Evolutionary conservation across 2,888 invertebrate species (phyloP).

Genomic region (Drosophila mimica): DNA sequence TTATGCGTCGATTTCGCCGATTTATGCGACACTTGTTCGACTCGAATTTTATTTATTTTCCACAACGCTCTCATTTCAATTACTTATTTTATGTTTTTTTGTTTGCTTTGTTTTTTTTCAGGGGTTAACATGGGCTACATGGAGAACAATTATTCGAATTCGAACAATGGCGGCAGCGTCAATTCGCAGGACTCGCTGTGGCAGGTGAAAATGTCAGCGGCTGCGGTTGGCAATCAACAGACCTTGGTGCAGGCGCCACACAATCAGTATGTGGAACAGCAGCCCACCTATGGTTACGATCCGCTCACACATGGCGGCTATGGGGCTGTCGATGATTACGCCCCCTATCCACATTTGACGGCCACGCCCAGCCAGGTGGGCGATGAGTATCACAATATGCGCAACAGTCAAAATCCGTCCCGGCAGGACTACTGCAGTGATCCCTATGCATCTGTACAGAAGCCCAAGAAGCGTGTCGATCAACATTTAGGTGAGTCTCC

Average conservation of each 20-base stretch:
- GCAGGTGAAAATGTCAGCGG: constrained; percentile 96
- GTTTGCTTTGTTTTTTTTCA: constrained; percentile 83
- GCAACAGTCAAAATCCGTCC: constrained; percentile 92
- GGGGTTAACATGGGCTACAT: constrained; percentile 96
- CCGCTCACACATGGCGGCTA: constrained; percentile 93
- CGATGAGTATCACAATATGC: constrained; percentile 89
- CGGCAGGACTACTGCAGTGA: constrained; percentile 95
- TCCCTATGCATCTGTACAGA: constrained; percentile 95
- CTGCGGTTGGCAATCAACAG: constrained; percentile 89
- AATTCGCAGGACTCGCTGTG: constrained; percentile 97
- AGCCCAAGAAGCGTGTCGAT: constrained; percentile 94
- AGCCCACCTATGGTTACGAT: constrained; percentile 91
- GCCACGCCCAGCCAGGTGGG: constrained; percentile 88
- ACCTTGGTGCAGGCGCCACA: constrained; percentile 85
- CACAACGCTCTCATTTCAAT: constrained; percentile 17
- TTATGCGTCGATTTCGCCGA: constrained; percentile 50
- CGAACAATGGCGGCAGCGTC: constrained; percentile 97
- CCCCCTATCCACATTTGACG: constrained; percentile 92
- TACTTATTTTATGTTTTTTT: constrained; percentile 8
- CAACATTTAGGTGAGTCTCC: constrained; percentile 92
- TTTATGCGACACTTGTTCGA: constrained; percentile 58
- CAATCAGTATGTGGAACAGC: constrained; percentile 88
- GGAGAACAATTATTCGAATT: constrained; percentile 96
- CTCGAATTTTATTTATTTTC: neutral
- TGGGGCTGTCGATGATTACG: constrained; percentile 93